Evolutionary conservation across 2,888 invertebrate genomes (phyloP), one percentile per base, ranked within the genome.

Genomic region (Hypomecis atomaria): DNA sequence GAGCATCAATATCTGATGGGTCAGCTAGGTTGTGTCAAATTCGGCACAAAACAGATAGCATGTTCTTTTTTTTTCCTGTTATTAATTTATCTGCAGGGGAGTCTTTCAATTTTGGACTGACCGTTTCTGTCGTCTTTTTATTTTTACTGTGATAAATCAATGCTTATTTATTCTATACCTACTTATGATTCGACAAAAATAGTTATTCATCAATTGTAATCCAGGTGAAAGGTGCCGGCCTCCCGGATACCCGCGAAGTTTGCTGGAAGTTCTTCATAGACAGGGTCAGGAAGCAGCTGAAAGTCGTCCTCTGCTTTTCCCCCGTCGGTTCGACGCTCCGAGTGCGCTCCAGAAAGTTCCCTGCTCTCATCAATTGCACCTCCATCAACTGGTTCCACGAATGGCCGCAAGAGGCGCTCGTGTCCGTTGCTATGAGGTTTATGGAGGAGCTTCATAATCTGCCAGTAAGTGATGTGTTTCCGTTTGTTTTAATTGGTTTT

Each of bases 241-340:
- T 98, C 77, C 94, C 97, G 52, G 99, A 99, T 84, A 97, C 98
- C 0, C 94, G 98, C 72, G 99, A 99, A 91, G 98, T 97, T 80
- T 99, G 99, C 86, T 99, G 99, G 99, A 98, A 97, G 88, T 99
- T 98, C 89, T 99, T 99, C 88, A 98, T 99, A 78, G 98, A 99
- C 83, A 94, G 98, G 80, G 99, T 99, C 33, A 94, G 98, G 59
- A 95, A 96, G 71, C 98, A 97, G 84, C 86, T 97, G 38, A 96
- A 98, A 93, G 96, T 99, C 44, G 98, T 99, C n/a, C 92, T 99
- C 13, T 99, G 99, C 84, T 99, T 99, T 88, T 99, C 99, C 8
- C 99, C 99, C 0, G 99, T 99, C 49, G 99, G 99, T 9, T 97
- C 97, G 10, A 98, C 98, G 1, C 93, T 99, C 62, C 93, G 99